A percentile compares a stretch with the other conserved stretches of the same genome.
phyloP scores from a whole-genome alignment of 2,888 invertebrate genomes.

The Caenorhabditis doughertyi region DNA sequence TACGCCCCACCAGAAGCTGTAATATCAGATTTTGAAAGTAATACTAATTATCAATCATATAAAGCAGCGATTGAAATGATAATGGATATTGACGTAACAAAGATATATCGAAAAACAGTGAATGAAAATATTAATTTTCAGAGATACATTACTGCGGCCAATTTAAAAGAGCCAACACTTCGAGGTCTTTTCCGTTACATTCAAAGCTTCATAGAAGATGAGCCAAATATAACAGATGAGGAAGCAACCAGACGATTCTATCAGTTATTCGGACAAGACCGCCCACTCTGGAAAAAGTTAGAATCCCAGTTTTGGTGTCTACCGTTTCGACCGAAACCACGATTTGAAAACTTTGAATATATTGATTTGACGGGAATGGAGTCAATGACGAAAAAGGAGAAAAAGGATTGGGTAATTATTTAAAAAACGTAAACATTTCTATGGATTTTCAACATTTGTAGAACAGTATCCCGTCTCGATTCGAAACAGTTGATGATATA shows the following conservation, averaged over 20 bases:
- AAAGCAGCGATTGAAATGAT: conserved; percentile 58
- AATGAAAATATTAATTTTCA: background rate
- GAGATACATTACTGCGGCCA: conserved; percentile 41
- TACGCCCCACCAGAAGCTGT: conserved; percentile 41
- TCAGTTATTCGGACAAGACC: conserved; percentile 49
- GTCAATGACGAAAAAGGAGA: no score
- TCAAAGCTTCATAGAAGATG: conserved; percentile 20
- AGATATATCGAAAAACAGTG: background rate
- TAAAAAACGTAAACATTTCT: no score
- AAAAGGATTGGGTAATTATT: no score
- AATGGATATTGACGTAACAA: conserved; percentile 33
- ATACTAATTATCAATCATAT: conserved; percentile 4
- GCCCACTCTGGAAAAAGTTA: conserved; percentile 52
- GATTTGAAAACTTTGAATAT: conserved; percentile 48
- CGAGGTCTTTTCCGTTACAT: conserved; percentile 29
- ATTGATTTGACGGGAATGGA: background rate
- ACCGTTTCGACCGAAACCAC: conserved; percentile 15
- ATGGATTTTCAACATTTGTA: no score
- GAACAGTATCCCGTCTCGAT: conserved; percentile 16
- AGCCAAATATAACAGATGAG: conserved; percentile 9
- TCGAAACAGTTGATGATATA: conserved; percentile 41
- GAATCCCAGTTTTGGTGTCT: conserved; percentile 43
- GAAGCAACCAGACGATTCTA: conserved; percentile 36
- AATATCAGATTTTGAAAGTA: conserved; percentile 3
- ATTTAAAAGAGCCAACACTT: conserved; percentile 25